Base-by-base conservation (phyloP, 2,113 vertebrate genomes). In the Theristicus caerulescens region DNA sequence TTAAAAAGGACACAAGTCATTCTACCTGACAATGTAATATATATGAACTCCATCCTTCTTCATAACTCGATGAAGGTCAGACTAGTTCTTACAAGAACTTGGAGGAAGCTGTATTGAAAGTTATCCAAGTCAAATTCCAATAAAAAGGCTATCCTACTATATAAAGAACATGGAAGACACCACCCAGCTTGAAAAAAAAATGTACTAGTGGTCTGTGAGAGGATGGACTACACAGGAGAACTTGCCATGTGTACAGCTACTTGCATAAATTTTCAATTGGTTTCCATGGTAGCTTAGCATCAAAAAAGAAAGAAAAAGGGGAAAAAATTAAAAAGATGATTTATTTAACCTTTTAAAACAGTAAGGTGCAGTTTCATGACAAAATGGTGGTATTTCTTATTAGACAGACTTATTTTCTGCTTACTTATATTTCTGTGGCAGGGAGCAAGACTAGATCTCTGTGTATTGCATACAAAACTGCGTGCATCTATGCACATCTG, bases 81-180 rank as follows among this genome's bases (percentile, higher is more conserved):
- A 71, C 38, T 86, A 25, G 73, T 94, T 97, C 95, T 86, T 87
- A 77, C 61, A 79, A 94, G 40, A 96, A 84, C 70, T 26, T 58
- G 69, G 62, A 96, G 65, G 73, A 93, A 94, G 47, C 22, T 81
- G 61, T 83, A 51, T 13, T 80, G 84, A 88, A 90, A 92, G 8
- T 51, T 72, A 34, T 85, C 47, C 72, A 91, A 92, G 64, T 77
- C 73, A 90, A 92, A 94, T 95, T 95, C 76, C 80, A 82, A 52
- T 88, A 44, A 49, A 85, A 96, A 92, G 47, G 66, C 73, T 87
- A 79, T 36, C 55, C 51, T 66, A 44, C 64, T 46, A 25, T 42
- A 65, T 27, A 82, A 85, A 79, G 52, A 38, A 47, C 5, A 46
- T 18, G 7, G 40, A 86, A 47, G 62, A 70, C 5, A 62, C 40